Base-by-base conservation (phyloP, 2,888 invertebrate genomes). In the Drosophila austrosaltans region DNA sequence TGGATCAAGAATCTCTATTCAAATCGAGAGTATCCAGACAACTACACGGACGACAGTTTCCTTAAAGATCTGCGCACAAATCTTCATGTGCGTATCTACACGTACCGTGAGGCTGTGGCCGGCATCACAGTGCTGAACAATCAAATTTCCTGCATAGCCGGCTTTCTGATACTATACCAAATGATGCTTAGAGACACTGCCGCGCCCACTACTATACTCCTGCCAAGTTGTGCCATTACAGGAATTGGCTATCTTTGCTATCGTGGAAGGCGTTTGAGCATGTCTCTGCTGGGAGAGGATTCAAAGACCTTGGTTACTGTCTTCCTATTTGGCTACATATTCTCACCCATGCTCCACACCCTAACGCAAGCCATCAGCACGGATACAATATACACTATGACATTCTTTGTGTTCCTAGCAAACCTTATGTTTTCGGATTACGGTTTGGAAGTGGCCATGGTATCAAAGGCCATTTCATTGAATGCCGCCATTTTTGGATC, bases 351-450 rank as follows among this genome's bases (percentile, higher is more conserved):
- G 20, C 92, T 98, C 39, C 97, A 98, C 91, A 99, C 98, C 0
- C 93, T 99, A 60, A 99, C 99, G 0, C 97, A 98, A 90, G 98
- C 98, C 0, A 97, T 99, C 2, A 98, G 98, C 89, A 99, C 99
- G 0, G 99, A 99, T 90, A 98, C 99, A 0, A 98, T 99, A 89
- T 98, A 98, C 89, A 97, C 98, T 1, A 97, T 96, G 94, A 95
- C 98, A 0, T 95, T 96, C 22, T 93, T 97, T 12, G 97, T 98
- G 95, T 95, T 99, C 93, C 89, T 97, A 0, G 92, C 97, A 1
- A 98, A 99, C 93, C 93, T 99, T 71, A 94, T 97, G 81, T 98
- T 98, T 90, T 97, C 97, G 90, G 98, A 99, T 91, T 99, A 99
- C 90, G 97, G 97, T 4, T 94, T 97, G 0, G 84, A 91, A 16